phyloP scores from a whole-genome alignment of 2,888 invertebrate species.

The Phalangium opilio region DNA sequence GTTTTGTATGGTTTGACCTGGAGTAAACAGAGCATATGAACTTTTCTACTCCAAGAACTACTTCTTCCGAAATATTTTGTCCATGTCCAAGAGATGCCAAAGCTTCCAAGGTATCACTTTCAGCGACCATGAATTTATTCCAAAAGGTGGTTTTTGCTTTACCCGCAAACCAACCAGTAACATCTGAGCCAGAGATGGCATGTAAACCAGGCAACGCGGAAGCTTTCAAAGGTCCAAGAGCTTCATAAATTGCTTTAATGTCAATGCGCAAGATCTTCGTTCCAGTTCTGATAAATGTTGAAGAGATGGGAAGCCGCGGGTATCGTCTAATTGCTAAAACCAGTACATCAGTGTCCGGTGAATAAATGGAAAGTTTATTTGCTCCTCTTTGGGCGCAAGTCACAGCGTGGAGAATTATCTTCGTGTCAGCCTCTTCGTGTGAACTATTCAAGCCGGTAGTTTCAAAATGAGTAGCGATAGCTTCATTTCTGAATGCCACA shows the following conservation, averaged over 20 bases:
- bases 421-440: background rate
- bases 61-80: background rate
- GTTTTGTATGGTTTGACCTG: background rate
- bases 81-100: background rate
- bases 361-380: background rate
- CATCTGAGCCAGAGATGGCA: background rate
- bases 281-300: too few species aligned
- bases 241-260: background rate
- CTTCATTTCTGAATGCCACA: background rate
- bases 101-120: background rate
- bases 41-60: background rate
- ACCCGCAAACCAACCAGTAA: background rate
- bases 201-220: background rate
- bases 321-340: too few species aligned
- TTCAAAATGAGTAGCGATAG: background rate
- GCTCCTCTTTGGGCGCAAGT: background rate
- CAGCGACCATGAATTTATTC: background rate
- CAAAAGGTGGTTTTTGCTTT: background rate
- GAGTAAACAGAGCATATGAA: background rate
- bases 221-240: background rate
- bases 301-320: too few species aligned
- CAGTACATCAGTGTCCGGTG: too few species aligned
- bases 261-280: too few species aligned
- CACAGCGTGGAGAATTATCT: background rate
- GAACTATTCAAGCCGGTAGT: background rate